These are phyloP conservation scores for Heliconius charithonia DNA, from an alignment of 2,888 invertebrate species.

Conservation along the genomic window DNA sequence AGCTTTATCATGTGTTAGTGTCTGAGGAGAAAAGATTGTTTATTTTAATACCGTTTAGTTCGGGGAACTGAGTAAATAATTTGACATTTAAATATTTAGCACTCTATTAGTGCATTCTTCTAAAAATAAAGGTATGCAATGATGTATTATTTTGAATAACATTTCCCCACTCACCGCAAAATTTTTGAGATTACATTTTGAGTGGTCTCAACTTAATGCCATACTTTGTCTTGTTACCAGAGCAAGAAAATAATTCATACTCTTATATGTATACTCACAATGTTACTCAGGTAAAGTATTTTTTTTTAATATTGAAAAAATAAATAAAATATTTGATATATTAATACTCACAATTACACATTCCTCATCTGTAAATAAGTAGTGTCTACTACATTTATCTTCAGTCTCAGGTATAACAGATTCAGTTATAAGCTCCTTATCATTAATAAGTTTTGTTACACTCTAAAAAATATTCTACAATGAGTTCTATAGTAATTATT, in stretches of 20 bases:
- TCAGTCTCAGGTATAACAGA: constrained; percentile 69
- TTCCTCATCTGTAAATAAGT: constrained; percentile 72
- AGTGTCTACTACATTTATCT: constrained; percentile 69
- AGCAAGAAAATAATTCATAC: too few relatives aligned
- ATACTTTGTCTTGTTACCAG: too few relatives aligned
- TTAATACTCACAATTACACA: constrained; percentile 70
- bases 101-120: not conserved
- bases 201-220: too few relatives aligned
- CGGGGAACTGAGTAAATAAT: not conserved
- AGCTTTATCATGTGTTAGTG: constrained; percentile 81
- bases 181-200: too few relatives aligned
- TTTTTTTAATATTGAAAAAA: too few relatives aligned
- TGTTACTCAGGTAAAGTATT: too few relatives aligned
- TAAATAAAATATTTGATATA: too few relatives aligned
- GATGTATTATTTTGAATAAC: not conserved
- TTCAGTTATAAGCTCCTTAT: constrained; percentile 75
- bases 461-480: constrained; percentile 73
- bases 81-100: not conserved
- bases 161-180: too few relatives aligned
- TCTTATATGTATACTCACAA: too few relatives aligned
- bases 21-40: constrained; percentile 63
- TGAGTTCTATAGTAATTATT: not conserved
- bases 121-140: too few relatives aligned
- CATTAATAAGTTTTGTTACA: constrained; percentile 79
- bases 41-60: too few relatives aligned